Percentiles rank a stretch among this genome's conserved stretches.
These are phyloP conservation scores for Agrochola circellaris DNA, from an alignment of 2,888 invertebrate species.

Conservation along the genomic window DNA sequence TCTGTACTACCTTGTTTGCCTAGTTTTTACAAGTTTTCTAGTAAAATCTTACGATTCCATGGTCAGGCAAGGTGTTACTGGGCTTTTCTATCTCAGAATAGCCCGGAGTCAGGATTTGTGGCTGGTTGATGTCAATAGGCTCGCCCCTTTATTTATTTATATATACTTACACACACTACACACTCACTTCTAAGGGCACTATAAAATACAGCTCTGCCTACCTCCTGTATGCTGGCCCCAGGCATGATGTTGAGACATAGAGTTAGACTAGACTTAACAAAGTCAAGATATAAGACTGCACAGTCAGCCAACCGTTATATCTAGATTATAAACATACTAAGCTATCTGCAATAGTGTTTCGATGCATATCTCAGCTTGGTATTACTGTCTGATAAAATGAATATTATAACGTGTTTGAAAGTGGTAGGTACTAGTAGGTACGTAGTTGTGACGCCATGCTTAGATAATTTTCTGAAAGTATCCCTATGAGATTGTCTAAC, in stretches of 20 bases:
- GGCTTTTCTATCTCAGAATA: background rate
- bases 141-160: too few species aligned
- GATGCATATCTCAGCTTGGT: slow-evolving; percentile 8
- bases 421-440: background rate
- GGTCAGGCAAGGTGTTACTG: background rate
- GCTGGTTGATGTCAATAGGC: background rate
- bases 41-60: background rate
- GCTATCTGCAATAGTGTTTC: background rate
- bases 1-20: background rate
- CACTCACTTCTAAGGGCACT: too few species aligned
- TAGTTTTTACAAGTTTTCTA: too few species aligned
- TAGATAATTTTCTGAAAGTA: background rate
- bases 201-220: background rate
- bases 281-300: slow-evolving; percentile 29
- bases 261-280: background rate
- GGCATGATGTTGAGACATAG: background rate
- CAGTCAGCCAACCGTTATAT: background rate
- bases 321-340: slow-evolving; percentile 7
- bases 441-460: background rate
- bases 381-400: slow-evolving; percentile 8
- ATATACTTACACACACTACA: too few species aligned
- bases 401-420: background rate
- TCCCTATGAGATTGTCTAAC: slow-evolving; percentile 2
- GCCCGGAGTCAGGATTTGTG: background rate
- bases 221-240: too few species aligned